Evolutionary conservation across 1,140 invertebrate genomes (phyloP), one percentile per base, ranked within the genome.

Genomic region (Papilio polyxenes): DNA sequence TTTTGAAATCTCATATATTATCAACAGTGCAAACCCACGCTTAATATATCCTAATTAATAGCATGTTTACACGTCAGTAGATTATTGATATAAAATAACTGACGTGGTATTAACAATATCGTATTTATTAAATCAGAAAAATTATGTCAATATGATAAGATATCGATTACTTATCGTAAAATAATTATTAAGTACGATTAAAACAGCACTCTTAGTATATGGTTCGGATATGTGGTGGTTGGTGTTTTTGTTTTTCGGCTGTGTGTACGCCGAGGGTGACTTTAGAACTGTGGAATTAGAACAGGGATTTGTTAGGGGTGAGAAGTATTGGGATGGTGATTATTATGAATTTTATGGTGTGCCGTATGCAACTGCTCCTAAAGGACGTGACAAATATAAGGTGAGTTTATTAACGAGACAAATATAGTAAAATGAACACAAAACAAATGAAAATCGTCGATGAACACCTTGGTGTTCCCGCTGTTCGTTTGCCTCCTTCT

Each of bases 271-370:
- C 75, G 83, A 87, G 17, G 85, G 88, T 0, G 84, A 88, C 9
- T 81, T 56, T 56, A 87, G 79, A 82, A 81, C 85, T 6, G 90
- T 94, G 8, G 37, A 84, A 9, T 83, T 92, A 76, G 88, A 89
- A 20, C 85, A 89, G 37, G 92, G 92, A 0, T 65, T 49, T 13
- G 88, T 94, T 4, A 83, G 82, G 17, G 93, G 91, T 10, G 86
- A 87, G 13, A 93, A 93, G 37, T 93, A 89, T 80, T 94, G 92
- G 92, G 85, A 91, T 87, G 93, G 92, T 9, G 91, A 93, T 65
- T 93, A 87, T 75, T 92, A 89, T 84, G 89, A 92, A 75, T 94
- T 93, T 48, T 93, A 89, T 75, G 91, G 93, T 9, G 83, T 94
- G 0, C 93, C 93, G 0, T 94, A 92, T 53, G 93, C 93, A 0